These are phyloP conservation scores for Setophaga kirtlandii DNA, from an alignment of 2,113 vertebrate species.

Conservation along the genomic window DNA sequence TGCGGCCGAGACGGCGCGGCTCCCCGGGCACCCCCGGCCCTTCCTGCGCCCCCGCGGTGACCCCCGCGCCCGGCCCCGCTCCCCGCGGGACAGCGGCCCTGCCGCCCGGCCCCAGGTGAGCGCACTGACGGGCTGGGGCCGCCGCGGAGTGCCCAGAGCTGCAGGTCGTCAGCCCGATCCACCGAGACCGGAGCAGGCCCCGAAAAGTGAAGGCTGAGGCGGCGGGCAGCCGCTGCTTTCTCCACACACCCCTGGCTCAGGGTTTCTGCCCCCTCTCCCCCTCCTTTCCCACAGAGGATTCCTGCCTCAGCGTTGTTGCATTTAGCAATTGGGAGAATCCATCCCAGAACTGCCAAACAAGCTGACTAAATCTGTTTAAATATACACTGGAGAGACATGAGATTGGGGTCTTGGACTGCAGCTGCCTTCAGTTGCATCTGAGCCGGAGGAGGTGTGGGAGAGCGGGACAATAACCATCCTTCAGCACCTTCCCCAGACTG, in stretches of 20 bases:
- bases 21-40: conserved; percentile 61
- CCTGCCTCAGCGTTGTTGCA: neutral
- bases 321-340: neutral
- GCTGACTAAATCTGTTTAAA: neutral
- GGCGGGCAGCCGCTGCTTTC: neutral
- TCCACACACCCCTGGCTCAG: accelerated
- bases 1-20: conserved; percentile 69
- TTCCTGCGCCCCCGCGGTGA: conserved; percentile 79
- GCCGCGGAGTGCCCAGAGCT: accelerated
- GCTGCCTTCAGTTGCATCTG: neutral
- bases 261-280: neutral
- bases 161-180: neutral
- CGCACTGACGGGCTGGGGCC: neutral
- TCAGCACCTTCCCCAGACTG: neutral
- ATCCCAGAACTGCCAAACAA: neutral
- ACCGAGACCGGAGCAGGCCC: too few species aligned
- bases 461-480: neutral
- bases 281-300: accelerated
- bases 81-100: neutral
- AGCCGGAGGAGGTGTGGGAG: neutral
- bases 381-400: neutral
- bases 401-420: neutral
- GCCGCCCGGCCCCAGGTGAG: neutral
- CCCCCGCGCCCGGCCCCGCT: conserved; percentile 43
- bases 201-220: neutral